Evolutionary conservation across 2,113 vertebrate genomes (phyloP), one percentile per base, ranked within the genome.

Genomic region (Scytalopus superciliaris): DNA sequence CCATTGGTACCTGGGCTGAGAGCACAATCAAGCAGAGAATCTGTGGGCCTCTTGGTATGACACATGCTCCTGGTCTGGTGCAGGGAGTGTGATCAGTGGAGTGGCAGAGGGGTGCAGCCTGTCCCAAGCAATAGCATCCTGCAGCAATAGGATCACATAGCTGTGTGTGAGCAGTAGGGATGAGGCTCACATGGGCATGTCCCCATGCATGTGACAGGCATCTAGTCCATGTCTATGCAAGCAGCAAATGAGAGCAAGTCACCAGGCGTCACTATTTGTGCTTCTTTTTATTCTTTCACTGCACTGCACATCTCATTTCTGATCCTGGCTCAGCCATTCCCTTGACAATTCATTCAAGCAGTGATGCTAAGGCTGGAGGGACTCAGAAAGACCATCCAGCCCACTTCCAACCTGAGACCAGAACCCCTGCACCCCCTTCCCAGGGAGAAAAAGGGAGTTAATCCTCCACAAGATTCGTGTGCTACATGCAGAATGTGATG

Each of bases 401-500:
- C 55, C n/a, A 80, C 49, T 39, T 17, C 18, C 35, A 30, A 28
- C 53, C 57, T 69, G 57, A 31, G 45, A 62, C 49, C 57, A 66
- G 55, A 84, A 28, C 79, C 35, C 45, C 74, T 1, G 1, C 33
- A 67, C 22, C 42, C 62, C 21, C 5, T 80, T 78, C 27, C 64
- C 52, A 50, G 59, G 35, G 37, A 88, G 57, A 66, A 91, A 62
- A 74, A 50, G 49, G 76, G 50, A 56, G 73, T 90, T 49, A 13
- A 60, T 19, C 22, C 62, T 19, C 3, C 3, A 5, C 67, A 27
- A 53, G 63, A 49, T 92, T 94, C 49, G 17, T 86, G 83, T 0
- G 19, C 86, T 96, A 88, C 72, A 75, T 96, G 92, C 83, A 1
- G 72, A 12, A 68, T 89, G 96, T 89, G 94, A 70, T 81, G 80